Percentiles rank a stretch among this genome's conserved stretches.
Conservation (phyloP, 2,113 vertebrate genomes). For the Leiothrix lutea region DNA sequence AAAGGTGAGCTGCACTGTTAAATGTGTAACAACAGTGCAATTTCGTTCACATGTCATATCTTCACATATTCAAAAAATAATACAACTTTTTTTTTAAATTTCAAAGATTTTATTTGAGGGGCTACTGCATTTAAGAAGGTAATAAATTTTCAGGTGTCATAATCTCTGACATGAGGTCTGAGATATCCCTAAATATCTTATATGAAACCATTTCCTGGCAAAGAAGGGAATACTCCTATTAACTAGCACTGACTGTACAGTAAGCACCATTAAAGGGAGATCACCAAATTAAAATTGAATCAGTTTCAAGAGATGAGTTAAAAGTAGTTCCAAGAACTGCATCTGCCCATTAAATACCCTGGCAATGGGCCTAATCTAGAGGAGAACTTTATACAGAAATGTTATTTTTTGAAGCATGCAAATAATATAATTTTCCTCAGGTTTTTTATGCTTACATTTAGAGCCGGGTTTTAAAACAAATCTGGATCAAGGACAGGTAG, state of each 20-base stretch:
- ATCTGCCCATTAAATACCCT: background rate
- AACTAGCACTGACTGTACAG: background rate
- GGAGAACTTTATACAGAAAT: background rate
- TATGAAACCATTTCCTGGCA: background rate
- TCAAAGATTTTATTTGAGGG: background rate
- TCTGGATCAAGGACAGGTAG: background rate
- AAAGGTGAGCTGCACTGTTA: background rate
- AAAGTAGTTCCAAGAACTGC: slow-evolving; percentile 22
- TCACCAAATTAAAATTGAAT: slow-evolving; percentile 38
- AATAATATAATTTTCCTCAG: background rate
- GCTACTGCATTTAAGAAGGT: background rate
- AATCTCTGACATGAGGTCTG: background rate
- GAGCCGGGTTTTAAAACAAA: background rate
- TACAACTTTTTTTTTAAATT: background rate
- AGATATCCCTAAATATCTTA: background rate
- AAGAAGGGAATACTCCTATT: background rate
- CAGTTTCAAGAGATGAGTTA: slow-evolving; percentile 7
- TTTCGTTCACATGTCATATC: background rate
- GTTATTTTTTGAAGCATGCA: background rate
- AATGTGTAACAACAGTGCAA: background rate
- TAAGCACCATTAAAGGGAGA: background rate
- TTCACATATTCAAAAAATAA: background rate
- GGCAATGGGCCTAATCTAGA: background rate
- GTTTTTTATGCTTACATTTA: background rate
- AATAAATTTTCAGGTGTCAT: background rate